These are phyloP conservation scores for Rhabdomys dilectus DNA, from an alignment of 2,113 vertebrate genomes.

Conservation along the genomic window DNA sequence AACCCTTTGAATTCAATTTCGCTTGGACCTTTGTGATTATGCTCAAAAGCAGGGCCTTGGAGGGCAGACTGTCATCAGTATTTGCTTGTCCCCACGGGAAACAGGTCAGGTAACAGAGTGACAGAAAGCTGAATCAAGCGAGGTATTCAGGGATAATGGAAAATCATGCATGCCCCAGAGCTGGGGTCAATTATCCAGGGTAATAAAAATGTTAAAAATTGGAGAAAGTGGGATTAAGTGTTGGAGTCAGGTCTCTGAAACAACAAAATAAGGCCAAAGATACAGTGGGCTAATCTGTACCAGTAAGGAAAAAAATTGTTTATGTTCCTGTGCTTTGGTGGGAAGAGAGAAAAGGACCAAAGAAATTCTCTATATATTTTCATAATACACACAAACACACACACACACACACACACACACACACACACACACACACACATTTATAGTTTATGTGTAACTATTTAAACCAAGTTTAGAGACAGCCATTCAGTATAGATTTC, in stretches of 20 bases:
- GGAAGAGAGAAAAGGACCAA: neutral
- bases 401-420: no score
- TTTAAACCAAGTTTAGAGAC: no score
- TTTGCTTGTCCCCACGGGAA: neutral
- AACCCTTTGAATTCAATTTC: constrained; percentile 62
- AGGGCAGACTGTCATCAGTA: constrained; percentile 8
- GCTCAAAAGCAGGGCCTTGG: neutral
- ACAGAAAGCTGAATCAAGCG: neutral
- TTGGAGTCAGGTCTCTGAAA: neutral
- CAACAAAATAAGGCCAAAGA: neutral
- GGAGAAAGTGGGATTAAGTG: constrained; percentile 24
- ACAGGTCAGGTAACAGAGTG: neutral
- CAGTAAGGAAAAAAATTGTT: neutral
- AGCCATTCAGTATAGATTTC: neutral
- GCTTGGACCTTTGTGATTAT: constrained; percentile 24
- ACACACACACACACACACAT: no score
- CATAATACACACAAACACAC: neutral
- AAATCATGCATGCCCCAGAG: constrained; percentile 34
- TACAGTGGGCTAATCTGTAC: neutral
- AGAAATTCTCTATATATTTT: neutral
- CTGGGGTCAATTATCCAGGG: neutral
- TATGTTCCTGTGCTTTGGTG: neutral
- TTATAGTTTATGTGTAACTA: neutral
- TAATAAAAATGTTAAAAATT: constrained; percentile 48
- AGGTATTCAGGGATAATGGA: constrained; percentile 48